phyloP scores from a whole-genome alignment of 2,888 invertebrate species.

The Adelphocoris suturalis region DNA sequence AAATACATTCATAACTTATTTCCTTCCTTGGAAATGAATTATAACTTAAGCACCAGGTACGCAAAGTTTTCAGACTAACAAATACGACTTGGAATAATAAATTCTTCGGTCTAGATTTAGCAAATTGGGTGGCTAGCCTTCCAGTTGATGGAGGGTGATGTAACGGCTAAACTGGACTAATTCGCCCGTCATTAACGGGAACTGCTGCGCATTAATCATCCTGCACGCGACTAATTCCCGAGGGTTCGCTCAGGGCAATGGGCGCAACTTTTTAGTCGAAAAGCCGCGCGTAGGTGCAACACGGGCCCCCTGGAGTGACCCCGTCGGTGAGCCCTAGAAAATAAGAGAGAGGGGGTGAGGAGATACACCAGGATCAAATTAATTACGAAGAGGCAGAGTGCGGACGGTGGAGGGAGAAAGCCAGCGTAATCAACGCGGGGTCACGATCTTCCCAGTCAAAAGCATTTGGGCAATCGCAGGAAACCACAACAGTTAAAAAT shows the following conservation, averaged over 20 bases:
- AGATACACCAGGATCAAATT: conserved; percentile 58
- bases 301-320: neutral
- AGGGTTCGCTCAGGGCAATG: neutral
- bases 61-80: too few relatives aligned
- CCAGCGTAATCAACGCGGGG: conserved; percentile 66
- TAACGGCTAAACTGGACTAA: conserved; percentile 38
- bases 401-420: conserved; percentile 51
- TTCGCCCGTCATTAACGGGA: conserved; percentile 7
- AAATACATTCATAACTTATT: too few relatives aligned
- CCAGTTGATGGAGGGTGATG: conserved; percentile 16
- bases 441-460: conserved; percentile 51
- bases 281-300: neutral
- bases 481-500: conserved; percentile 62
- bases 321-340: neutral
- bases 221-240: neutral
- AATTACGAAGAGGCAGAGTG: conserved; percentile 43
- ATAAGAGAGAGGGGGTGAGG: neutral
- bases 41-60: neutral
- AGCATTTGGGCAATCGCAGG: conserved; percentile 60
- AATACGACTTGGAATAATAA: neutral
- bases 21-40: too few relatives aligned
- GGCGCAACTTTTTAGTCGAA: conserved; percentile 10
- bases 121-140: conserved; percentile 20
- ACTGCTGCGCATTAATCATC: conserved; percentile 1
- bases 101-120: neutral